Evolutionary conservation across 2,113 vertebrate species (phyloP), one percentile per base, ranked within the genome.

Genomic region (Hoplias malabaricus): DNA sequence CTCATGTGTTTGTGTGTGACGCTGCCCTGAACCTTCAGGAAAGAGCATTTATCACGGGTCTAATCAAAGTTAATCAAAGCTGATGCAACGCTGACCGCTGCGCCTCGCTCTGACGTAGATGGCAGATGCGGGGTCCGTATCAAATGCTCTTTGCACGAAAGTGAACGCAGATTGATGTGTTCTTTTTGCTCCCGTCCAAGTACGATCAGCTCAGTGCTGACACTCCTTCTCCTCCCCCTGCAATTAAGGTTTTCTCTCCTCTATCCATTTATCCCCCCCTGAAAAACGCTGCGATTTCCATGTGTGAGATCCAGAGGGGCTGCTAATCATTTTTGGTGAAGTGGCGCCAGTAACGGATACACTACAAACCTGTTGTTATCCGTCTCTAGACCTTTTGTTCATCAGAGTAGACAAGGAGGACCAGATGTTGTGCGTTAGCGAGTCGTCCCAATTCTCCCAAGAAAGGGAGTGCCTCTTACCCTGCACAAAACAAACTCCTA

Each of bases 361-460:
- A 85, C 68, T 67, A 78, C 84, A 85, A 88, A 81, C 66, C n/a
- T 56, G 82, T 81, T 86, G 75, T 83, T 90, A 80, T 87, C 85
- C 80, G 83, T 86, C 73, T 84, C 80, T 83, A 74, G 73, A n/a
- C 61, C 56, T 84, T 87, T 86, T 78, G 80, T 83, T 84, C 85
- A 87, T 77, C 80, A 75, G 86, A 84, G 79, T 82, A 84, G 81
- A 87, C 77, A 83, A 86, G 82, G 43, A 86, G 71, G 72, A 75
- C 88, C 90, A 91, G 89, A 91, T 92, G 90, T 86, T 89, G 71
- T 86, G 90, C 87, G 81, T 90, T 78, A n/a, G n/a, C n/a, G 82
- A 84, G 76, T 53, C 57, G 84, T 73, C 84, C 69, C 69, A 19
- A 8, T 6, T 69, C 81, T 86, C 87, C 87, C 85, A 89, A 78